Evolutionary conservation across 2,797 vertebrate genomes (phyloP).

Genomic region (Euthynnus affinis): DNA sequence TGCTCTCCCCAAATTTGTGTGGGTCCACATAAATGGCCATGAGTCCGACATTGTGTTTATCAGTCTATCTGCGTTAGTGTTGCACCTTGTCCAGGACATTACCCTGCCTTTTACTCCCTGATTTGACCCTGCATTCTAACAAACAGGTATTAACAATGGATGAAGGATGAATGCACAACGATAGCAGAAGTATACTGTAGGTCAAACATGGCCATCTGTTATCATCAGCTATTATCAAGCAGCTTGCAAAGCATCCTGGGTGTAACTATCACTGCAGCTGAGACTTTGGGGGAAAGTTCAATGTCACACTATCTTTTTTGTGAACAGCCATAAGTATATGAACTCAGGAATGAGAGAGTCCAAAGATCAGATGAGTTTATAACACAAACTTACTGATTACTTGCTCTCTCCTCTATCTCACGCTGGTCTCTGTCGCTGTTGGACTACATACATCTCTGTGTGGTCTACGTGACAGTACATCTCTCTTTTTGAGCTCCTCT

Average conservation of each 20-base stretch:
- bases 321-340: background rate
- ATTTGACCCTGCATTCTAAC: background rate
- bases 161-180: background rate
- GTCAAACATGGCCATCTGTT: background rate
- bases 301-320: slow-evolving; percentile 21
- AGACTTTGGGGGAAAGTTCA: slow-evolving; percentile 18
- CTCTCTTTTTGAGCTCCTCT: background rate
- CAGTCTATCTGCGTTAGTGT: too few relatives aligned
- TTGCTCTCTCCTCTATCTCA: background rate
- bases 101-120: background rate
- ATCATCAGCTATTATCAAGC: background rate
- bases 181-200: background rate
- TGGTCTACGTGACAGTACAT: background rate
- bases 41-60: too few relatives aligned
- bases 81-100: background rate
- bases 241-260: background rate
- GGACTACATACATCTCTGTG: slow-evolving; percentile 4
- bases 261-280: background rate
- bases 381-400: background rate
- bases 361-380: slow-evolving; percentile 60
- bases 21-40: too few relatives aligned
- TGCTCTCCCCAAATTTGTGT: too few relatives aligned
- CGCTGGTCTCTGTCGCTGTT: background rate
- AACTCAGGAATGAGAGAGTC: slow-evolving; percentile 23
- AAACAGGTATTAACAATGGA: background rate